Evolutionary conservation across 2,113 vertebrate genomes (phyloP).

Genomic region (Xenopus laevis): DNA sequence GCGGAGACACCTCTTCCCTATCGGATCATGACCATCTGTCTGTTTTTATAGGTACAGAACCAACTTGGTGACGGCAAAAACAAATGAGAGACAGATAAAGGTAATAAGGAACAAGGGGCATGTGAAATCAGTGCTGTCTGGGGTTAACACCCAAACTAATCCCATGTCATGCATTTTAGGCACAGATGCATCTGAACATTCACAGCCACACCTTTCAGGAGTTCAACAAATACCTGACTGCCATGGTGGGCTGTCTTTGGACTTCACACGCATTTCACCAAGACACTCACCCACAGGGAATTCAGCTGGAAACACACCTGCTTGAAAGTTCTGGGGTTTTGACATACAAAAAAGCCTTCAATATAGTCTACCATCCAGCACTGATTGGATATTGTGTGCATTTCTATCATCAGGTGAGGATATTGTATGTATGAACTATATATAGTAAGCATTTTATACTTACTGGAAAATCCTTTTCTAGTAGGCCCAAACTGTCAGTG

Average conservation of each 20-base stretch:
- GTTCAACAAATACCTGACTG: slow-evolving; percentile 78
- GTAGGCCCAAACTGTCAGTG: no score
- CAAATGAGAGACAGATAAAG: slow-evolving; percentile 67
- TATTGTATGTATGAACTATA: background rate
- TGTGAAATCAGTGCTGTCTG: no score
- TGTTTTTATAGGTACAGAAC: slow-evolving; percentile 71
- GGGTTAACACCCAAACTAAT: no score
- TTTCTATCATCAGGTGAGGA: slow-evolving; percentile 81
- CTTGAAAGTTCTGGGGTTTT: slow-evolving; percentile 62
- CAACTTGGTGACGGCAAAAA: slow-evolving; percentile 82
- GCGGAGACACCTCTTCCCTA: no score
- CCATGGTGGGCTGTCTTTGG: slow-evolving; percentile 88
- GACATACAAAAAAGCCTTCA: slow-evolving; percentile 66
- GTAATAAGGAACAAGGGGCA: slow-evolving; percentile 57
- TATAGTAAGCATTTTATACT: slow-evolving; percentile 20
- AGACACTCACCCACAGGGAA: slow-evolving; percentile 54
- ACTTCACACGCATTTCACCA: slow-evolving; percentile 72
- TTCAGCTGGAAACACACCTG: slow-evolving; percentile 63
- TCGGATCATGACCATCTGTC: no score
- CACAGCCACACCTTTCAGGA: slow-evolving; percentile 72
- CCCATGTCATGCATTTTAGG: background rate
- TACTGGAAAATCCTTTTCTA: no score
- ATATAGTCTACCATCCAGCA: slow-evolving; percentile 83
- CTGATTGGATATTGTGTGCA: slow-evolving; percentile 70
- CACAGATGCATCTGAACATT: slow-evolving; percentile 70